Percentiles rank a stretch among this genome's conserved stretches.
Conservation (phyloP, 2,113 vertebrate species). For the Agapornis roseicollis region DNA sequence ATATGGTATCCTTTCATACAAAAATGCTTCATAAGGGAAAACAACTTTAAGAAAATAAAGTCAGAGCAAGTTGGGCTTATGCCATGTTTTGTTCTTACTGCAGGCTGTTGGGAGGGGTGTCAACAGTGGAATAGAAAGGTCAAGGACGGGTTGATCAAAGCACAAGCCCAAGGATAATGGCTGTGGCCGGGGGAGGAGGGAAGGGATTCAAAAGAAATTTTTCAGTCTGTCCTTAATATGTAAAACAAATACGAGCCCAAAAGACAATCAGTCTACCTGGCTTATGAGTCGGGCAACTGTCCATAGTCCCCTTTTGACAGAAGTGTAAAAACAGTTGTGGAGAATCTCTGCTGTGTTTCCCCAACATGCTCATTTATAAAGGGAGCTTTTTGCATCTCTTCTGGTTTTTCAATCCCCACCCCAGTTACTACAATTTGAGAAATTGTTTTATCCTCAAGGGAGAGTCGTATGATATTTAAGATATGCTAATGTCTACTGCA, state of each 20-base stretch:
- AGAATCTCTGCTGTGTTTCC: not conserved
- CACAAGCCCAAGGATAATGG: not conserved
- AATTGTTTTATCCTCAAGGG: not conserved
- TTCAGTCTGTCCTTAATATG: not conserved
- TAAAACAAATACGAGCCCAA: not conserved
- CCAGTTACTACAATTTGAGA: not conserved
- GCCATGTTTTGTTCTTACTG: not conserved
- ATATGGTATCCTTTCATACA: conserved; percentile 13
- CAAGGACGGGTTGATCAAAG: not conserved
- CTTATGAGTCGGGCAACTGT: not conserved
- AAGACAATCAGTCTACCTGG: not conserved
- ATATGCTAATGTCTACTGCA: not conserved
- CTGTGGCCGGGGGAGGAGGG: not conserved
- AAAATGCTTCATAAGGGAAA: not conserved
- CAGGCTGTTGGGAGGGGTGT: not conserved
- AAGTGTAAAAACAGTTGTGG: not conserved
- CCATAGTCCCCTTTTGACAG: not conserved
- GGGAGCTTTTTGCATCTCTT: not conserved
- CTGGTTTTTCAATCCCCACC: not conserved
- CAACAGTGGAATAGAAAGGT: not conserved
- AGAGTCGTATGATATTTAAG: not conserved
- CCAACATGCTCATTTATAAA: not conserved
- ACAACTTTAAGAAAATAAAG: not conserved
- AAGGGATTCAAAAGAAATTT: not conserved
- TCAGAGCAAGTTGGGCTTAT: not conserved